Conservation (phyloP, 2,888 invertebrate species). For the Callinectes sapidus region DNA sequence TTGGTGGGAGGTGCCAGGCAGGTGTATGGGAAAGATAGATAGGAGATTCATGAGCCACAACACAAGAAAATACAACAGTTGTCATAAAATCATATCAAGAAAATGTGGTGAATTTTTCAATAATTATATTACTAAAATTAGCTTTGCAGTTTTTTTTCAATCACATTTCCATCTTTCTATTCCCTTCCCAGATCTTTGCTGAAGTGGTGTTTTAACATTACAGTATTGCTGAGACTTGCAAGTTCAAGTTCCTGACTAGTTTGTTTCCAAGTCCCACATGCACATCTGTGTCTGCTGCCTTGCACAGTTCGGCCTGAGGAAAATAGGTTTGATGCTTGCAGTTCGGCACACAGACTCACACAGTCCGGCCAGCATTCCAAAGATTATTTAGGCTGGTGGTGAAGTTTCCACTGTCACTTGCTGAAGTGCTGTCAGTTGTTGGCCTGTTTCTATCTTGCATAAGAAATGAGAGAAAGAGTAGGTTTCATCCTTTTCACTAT, state of each 20-base stretch:
- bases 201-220: background rate
- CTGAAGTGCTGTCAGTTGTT: conserved; percentile 44
- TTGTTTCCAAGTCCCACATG: conserved; percentile 21
- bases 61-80: background rate
- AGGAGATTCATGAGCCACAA: background rate
- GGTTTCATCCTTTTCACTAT: conserved; percentile 51
- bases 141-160: background rate
- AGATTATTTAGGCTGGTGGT: background rate
- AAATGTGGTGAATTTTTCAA: background rate
- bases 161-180: background rate
- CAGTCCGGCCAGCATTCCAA: conserved; percentile 34
- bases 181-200: background rate
- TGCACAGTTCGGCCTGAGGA: conserved; percentile 1
- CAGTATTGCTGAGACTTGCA: conserved; percentile 23
- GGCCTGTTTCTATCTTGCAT: conserved; percentile 49
- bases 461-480: conserved; percentile 44
- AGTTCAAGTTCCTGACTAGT: background rate
- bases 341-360: conserved; percentile 43
- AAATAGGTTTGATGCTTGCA: conserved; percentile 43
- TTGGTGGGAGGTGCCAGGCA: no score
- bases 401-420: conserved; percentile 48
- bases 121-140: background rate
- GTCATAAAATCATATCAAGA: background rate
- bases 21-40: no score
- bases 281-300: background rate